Percentiles rank a stretch among this genome's conserved stretches.
Conservation (phyloP, 2,888 invertebrate genomes). For the Plutella xylostella region DNA sequence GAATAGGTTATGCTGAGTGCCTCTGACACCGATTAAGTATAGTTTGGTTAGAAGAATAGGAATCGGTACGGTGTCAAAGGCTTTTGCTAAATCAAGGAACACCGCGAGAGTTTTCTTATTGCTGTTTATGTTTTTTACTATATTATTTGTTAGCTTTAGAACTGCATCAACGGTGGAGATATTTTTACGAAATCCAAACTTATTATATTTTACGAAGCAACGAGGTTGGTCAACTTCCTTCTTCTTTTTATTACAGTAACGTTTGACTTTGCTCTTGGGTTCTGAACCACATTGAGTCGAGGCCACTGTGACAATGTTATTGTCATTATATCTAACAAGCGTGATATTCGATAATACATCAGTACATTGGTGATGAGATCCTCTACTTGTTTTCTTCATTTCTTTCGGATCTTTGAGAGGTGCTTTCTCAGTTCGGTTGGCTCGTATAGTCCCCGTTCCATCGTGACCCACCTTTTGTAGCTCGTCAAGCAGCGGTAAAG, state of each 20-base stretch:
- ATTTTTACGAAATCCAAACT: constrained; percentile 1
- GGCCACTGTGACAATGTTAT: constrained; percentile 3
- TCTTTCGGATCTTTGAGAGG: too few species aligned
- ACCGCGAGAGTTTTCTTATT: not conserved
- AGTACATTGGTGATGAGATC: too few species aligned
- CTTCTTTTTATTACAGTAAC: constrained; percentile 8
- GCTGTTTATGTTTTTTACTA: not conserved
- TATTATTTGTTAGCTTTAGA: not conserved
- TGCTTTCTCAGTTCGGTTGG: too few species aligned
- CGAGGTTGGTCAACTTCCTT: constrained; percentile 6
- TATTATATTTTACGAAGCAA: constrained; percentile 1
- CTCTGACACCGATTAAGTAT: not conserved
- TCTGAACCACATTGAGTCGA: constrained; percentile 1
- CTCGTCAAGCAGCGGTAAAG: constrained; percentile 10
- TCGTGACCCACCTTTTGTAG: too few species aligned
- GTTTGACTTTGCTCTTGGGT: constrained; percentile 15
- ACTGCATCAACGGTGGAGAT: not conserved
- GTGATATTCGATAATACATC: too few species aligned
- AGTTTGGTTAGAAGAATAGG: not conserved
- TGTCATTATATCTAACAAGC: constrained; percentile 7
- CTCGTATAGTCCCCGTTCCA: too few species aligned
- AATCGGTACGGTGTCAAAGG: not conserved
- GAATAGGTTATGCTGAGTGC: not conserved
- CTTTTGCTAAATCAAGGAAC: not conserved
- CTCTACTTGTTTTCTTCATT: too few species aligned